These are phyloP conservation scores for Oophaga pumilio DNA, from an alignment of 2,113 vertebrate species.

Conservation along the genomic window DNA sequence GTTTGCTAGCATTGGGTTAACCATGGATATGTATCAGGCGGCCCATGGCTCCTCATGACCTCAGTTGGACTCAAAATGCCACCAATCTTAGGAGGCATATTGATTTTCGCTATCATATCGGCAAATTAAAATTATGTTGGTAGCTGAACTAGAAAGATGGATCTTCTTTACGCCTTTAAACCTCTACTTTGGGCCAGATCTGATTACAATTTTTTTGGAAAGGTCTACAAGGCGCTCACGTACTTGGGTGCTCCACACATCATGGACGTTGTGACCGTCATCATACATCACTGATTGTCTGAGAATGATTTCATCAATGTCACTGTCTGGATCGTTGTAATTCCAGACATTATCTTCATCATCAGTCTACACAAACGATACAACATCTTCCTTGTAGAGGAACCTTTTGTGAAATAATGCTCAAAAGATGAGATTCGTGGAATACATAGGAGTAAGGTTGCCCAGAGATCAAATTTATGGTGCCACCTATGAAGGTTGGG, in stretches of 20 bases:
- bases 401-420: constrained; percentile 58
- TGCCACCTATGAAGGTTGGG: no score
- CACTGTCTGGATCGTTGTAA: constrained; percentile 39
- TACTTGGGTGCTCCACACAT: neutral
- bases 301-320: constrained; percentile 56
- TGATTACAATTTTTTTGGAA: neutral
- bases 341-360: constrained; percentile 57
- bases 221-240: no score
- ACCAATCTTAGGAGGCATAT: no score
- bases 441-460: no score
- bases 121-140: no score
- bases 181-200: neutral
- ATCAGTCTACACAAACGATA: constrained; percentile 54
- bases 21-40: no score
- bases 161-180: neutral
- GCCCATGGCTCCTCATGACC: no score
- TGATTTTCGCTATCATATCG: no score
- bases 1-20: no score
- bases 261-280: neutral
- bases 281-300: neutral
- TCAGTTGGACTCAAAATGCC: no score
- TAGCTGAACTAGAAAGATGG: no score
- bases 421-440: neutral
- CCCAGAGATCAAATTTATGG: no score
- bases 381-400: constrained; percentile 55